A percentile compares a stretch with the other conserved stretches of the same genome.
These are phyloP conservation scores for Chelon auratus DNA, from an alignment of 2,797 vertebrate genomes.

Conservation along the genomic window DNA sequence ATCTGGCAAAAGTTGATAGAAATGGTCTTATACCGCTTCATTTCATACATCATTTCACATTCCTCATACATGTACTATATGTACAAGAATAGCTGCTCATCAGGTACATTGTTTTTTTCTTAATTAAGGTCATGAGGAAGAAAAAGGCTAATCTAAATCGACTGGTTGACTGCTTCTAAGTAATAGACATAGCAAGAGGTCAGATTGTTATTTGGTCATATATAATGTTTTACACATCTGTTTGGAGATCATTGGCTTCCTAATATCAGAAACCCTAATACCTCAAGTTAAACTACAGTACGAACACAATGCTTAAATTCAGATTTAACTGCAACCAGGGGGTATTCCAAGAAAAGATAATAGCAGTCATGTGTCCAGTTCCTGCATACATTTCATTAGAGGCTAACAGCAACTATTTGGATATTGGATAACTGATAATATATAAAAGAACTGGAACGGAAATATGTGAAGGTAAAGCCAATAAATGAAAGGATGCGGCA, in stretches of 20 bases:
- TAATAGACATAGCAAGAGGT: not conserved
- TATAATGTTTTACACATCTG: too few relatives aligned
- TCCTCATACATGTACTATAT: constrained; percentile 11
- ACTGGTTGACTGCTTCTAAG: not conserved
- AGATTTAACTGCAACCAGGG: not conserved
- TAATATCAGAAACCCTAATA: too few relatives aligned
- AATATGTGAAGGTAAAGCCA: not conserved
- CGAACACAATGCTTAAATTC: not conserved
- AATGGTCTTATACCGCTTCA: not conserved
- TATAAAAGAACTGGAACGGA: constrained; percentile 7
- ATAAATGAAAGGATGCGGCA: constrained; percentile 20
- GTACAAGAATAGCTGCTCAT: constrained; percentile 15
- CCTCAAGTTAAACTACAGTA: not conserved
- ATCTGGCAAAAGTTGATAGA: constrained; percentile 1
- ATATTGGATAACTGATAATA: constrained; percentile 21
- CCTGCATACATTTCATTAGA: constrained; percentile 7
- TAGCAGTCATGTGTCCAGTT: constrained; percentile 16
- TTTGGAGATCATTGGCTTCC: too few relatives aligned
- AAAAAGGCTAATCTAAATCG: not conserved
- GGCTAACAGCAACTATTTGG: constrained; percentile 5
- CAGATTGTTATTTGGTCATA: not conserved
- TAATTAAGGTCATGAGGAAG: constrained; percentile 7
- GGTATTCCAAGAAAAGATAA: not conserved
- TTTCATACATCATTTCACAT: constrained; percentile 29
- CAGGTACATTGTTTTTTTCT: not conserved